Percentiles rank a stretch among this genome's conserved stretches.
These are phyloP conservation scores for Grallaria varia DNA, from an alignment of 2,113 vertebrate species.

Conservation along the genomic window DNA sequence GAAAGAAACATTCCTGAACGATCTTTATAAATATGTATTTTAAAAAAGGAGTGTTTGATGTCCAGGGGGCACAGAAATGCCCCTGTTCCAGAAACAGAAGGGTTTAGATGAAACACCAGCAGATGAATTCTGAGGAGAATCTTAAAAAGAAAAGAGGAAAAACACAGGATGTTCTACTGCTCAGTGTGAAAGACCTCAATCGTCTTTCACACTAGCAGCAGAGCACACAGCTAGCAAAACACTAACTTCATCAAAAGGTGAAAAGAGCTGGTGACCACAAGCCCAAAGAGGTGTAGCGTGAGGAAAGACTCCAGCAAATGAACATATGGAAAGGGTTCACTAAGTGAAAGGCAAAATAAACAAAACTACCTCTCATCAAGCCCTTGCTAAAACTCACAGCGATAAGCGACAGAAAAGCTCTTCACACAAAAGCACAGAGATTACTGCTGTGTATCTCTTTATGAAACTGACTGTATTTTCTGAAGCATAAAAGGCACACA, in stretches of 20 bases:
- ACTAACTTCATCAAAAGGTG: background rate
- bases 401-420: background rate
- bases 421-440: background rate
- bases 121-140: background rate
- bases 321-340: background rate
- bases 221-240: background rate
- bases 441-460: background rate
- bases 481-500: background rate
- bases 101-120: background rate
- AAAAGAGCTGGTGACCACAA: background rate
- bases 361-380: background rate
- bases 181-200: background rate
- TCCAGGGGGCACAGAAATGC: background rate
- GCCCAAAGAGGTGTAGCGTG: background rate
- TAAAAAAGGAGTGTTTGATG: background rate
- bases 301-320: background rate
- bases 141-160: background rate
- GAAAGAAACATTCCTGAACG: background rate
- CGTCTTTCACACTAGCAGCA: background rate
- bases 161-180: background rate
- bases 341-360: background rate
- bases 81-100: background rate
- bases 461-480: background rate
- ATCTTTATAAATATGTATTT: background rate
- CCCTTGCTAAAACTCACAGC: background rate